Conservation (phyloP, 2,113 vertebrate species). For the Uropsilus gracilis region DNA sequence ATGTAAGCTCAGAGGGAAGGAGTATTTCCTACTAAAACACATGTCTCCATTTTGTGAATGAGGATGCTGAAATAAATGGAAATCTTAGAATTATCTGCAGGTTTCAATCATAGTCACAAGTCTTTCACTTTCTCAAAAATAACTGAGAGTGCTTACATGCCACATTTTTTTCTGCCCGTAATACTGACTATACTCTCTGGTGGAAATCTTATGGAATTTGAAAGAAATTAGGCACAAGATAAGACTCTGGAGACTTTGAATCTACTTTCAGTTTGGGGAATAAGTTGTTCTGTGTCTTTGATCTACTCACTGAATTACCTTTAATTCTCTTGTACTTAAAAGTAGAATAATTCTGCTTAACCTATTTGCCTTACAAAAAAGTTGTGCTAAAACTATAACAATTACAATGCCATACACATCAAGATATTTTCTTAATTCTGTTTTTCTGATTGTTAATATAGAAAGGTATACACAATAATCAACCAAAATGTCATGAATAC, state of each 20-base stretch:
- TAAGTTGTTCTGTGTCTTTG: slow-evolving; percentile 36
- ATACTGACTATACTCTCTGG: neutral
- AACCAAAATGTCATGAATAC: neutral
- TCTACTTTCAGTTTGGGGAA: neutral
- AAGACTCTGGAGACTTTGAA: neutral
- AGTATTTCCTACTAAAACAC: neutral
- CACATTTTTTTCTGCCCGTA: neutral
- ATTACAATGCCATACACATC: slow-evolving; percentile 31
- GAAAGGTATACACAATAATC: neutral
- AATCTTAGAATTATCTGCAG: neutral
- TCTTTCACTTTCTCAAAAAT: neutral
- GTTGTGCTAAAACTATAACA: neutral
- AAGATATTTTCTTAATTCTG: neutral
- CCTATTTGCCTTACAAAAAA: neutral
- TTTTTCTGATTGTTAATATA: neutral
- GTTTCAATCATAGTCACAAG: neutral
- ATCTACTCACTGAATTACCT: slow-evolving; percentile 4
- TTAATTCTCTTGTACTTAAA: slow-evolving; percentile 1
- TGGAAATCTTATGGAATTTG: neutral
- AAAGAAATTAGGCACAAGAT: neutral
- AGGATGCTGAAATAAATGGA: neutral
- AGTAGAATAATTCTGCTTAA: neutral
- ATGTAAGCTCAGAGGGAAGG: neutral
- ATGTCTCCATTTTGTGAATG: neutral
- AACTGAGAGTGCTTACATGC: neutral